Conservation (phyloP, 2,888 invertebrate genomes). For the Geophilus truncorum region DNA sequence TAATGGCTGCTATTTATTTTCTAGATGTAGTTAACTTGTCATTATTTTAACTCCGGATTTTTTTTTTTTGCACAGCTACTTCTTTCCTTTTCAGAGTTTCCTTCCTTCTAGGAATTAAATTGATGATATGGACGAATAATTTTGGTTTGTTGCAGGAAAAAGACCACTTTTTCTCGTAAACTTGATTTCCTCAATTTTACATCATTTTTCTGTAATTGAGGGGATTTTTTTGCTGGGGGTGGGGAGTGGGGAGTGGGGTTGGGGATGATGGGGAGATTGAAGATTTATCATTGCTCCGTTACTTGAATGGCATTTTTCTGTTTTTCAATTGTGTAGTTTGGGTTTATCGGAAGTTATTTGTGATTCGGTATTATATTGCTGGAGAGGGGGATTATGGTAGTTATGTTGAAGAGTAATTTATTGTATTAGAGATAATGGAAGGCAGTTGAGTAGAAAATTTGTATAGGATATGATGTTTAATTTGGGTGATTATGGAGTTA, state of each 20-base stretch:
- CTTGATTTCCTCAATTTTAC: not conserved
- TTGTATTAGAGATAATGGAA: not conserved
- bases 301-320: not conserved
- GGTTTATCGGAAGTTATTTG: not conserved
- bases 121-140: slow-evolving; percentile 10
- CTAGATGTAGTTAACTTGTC: slow-evolving; percentile 12
- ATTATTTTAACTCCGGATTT: not conserved
- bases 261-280: not conserved
- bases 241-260: too few relatives aligned
- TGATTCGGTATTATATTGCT: not conserved
- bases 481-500: not conserved
- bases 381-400: not conserved
- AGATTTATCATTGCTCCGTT: not conserved
- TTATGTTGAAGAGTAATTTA: not conserved
- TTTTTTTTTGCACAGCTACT: not conserved
- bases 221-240: not conserved
- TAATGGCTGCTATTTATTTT: slow-evolving; percentile 18
- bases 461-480: not conserved
- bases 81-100: not conserved
- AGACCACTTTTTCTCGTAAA: not conserved
- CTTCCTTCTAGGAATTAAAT: slow-evolving; percentile 4
- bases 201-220: not conserved
- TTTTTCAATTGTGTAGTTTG: not conserved
- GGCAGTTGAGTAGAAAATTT: not conserved
- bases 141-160: not conserved